Evolutionary conservation across 1,140 invertebrate species (phyloP), one percentile per base, ranked within the genome.

Genomic region (Drosophila nannoptera): DNA sequence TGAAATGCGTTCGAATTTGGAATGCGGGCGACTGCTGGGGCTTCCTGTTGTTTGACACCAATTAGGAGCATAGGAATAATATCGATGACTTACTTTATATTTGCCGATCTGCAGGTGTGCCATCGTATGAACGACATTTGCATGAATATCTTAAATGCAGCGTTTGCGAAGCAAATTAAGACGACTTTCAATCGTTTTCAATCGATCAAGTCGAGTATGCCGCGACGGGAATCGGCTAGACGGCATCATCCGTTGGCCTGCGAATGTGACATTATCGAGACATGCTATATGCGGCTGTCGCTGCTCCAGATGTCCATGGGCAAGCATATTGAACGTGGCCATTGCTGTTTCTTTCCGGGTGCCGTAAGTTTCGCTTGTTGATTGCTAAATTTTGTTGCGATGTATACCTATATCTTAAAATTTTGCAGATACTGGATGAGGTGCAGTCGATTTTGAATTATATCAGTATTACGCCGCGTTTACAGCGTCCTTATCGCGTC

Each of bases 251-350:
- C 95, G 1, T 89, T 96, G 49, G 95, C 95, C 32, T 95, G 95
- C 87, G 95, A 96, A 90, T 95, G 93, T 49, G 96, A 97, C 89
- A 96, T 97, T 55, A 94, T 97, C 78, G 96, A 97, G 91, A 97
- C 95, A 7, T 90, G 96, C 50, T 95, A 97, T 78, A 97, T 97
- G 96, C 92, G 96, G 59, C 91, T 97, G 6, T 95, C 95, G 38
- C 90, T 97, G 45, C 90, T 97, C 42, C 95, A 97, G 90, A 97
- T 97, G 95, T 94, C 95, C 16, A 96, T 97, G 91, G 96, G 96
- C 7, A 97, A 97, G 89, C 96, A 97, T 83, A 97, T 97, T 78
- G 96, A 97, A 89, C 92, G 95, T 73, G 96, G 95, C 89, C 95
- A 96, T 90, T 96, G 95, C 83, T 96, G 95, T 89, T 97, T 97